Base-by-base conservation (phyloP, 2,113 vertebrate species). In the Euleptes europaea region DNA sequence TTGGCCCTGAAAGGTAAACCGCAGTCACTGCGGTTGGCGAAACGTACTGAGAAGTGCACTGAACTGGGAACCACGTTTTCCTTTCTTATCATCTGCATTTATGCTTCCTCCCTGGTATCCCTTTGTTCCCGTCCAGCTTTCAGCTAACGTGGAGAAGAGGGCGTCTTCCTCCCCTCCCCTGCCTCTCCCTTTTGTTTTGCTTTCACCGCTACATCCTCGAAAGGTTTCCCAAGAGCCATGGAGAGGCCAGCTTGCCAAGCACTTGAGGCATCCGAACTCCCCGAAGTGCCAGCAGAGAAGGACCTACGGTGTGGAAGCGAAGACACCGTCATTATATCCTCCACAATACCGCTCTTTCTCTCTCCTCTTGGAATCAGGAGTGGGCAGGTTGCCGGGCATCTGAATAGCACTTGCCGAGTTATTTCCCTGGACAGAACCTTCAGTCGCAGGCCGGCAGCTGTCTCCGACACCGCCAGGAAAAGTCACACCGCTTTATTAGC, bases 371-470 rank as follows among this genome's bases (percentile, higher is more conserved):
- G 85, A 77, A 70, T 47, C 84, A 66, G 66, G 87, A 84, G n/a
- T 86, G 87, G 91, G 80, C 80, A 93, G 80, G 84, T 87, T 93
- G 86, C 63, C 0, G 79, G 82, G 87, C 88, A 86, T 88, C 91
- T 94, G 92, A 94, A 83, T 89, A 78, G 88, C 86, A 82, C 90
- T 95, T 90, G 82, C 88, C 92, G 86, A 92, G 83, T 92, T 94
- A 94, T 95, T 95, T 95, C 89, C 87, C 82, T 47, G 90, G 84
- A 90, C 47, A 88, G 63, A 92, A 82, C 92, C 84, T 90, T 94
- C 89, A 88, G 86, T 90, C 73, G 88, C 76, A 89, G 84, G 60
- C 82, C 92, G 85, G 88, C 90, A 94, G 87, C 90, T 92, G 92
- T 86, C 85, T 88, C 87, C 38, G 91, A 65, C 76, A 67, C 71